Evolutionary conservation across 2,797 vertebrate species (phyloP), one percentile per base, ranked within the genome.

Genomic region (Pseudomugil tenellus): DNA sequence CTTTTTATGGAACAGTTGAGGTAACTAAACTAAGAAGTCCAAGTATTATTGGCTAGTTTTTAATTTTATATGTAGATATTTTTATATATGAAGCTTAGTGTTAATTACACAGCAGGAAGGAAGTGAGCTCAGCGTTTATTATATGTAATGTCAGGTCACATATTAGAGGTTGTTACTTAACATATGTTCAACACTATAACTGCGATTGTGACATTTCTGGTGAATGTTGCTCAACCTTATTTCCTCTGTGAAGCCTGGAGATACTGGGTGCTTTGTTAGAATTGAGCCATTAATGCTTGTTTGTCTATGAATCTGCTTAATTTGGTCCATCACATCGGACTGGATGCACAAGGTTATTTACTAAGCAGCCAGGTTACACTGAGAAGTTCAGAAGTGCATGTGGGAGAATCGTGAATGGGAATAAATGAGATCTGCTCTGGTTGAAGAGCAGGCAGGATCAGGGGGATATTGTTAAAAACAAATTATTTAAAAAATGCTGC

Each of bases 191-290:
- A 35, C 26, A 12, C 37, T 29, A 0, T 19, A 5, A 48, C 29
- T 2, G 1, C 1, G 8, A 35, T 72, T 66, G 17, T 66, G 75
- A 70, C 19, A 71, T 56, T 74, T 58, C 43, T 54, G n/a, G n/a
- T 66, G 16, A 66, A 7, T 71, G 19, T 83, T 79, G 55, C 70
- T 53, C 48, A 67, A 61, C 0, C 14, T 32, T 0, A 58, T 70
- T 81, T 86, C 75, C 73, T 74, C 49, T 25, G 12, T 25, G 37
- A 9, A 11, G 49, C 35, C 21, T 1, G 46, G 11, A n/a, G 2
- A 49, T 19, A n/a, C 0, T 1, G 16, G 4, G 9, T 8, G 31
- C 28, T 26, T 39, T 39, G 16, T 55, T 11, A 26, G 19, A 49
- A 39, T 60, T 12, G 16, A 62, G n/a, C 43, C 13, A 32, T 26